phyloP scores from a whole-genome alignment of 2,113 vertebrate species.

The Abramis brama region DNA sequence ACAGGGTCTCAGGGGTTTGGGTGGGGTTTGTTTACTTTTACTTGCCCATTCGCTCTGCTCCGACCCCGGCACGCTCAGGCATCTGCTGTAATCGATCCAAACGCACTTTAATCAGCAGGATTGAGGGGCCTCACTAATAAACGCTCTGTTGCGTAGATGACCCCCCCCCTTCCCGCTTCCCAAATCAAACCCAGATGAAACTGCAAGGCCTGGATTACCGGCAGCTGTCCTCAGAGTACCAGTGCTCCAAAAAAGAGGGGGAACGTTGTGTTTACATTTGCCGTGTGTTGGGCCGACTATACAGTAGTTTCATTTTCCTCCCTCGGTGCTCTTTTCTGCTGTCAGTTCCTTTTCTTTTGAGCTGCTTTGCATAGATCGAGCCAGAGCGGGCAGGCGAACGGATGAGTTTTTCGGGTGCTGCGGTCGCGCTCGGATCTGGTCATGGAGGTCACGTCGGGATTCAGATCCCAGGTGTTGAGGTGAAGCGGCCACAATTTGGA shows the following conservation, averaged over 20 bases:
- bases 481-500: neutral
- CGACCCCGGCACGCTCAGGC: conserved; percentile 53
- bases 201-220: conserved; percentile 71
- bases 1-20: neutral
- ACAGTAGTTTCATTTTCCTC: conserved; percentile 61
- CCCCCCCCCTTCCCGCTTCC: conserved; percentile 46
- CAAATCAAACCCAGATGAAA: conserved; percentile 78
- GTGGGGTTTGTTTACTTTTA: conserved; percentile 12
- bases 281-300: conserved; percentile 38
- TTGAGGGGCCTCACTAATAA: conserved; percentile 63
- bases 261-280: conserved; percentile 44
- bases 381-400: too few relatives aligned
- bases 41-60: conserved; percentile 14
- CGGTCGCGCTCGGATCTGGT: neutral
- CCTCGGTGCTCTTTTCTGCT: conserved; percentile 33
- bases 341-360: conserved; percentile 49
- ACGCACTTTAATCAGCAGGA: conserved; percentile 75
- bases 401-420: neutral
- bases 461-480: conserved; percentile 20
- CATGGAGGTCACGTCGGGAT: conserved; percentile 14
- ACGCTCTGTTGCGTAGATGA: conserved; percentile 33
- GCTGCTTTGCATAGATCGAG: conserved; percentile 27
- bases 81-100: conserved; percentile 73
- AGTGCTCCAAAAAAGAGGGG: conserved; percentile 36
- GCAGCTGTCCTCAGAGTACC: conserved; percentile 68